Base-by-base conservation (phyloP, 2,888 invertebrate species). In the Petrolisthes cinctipes region DNA sequence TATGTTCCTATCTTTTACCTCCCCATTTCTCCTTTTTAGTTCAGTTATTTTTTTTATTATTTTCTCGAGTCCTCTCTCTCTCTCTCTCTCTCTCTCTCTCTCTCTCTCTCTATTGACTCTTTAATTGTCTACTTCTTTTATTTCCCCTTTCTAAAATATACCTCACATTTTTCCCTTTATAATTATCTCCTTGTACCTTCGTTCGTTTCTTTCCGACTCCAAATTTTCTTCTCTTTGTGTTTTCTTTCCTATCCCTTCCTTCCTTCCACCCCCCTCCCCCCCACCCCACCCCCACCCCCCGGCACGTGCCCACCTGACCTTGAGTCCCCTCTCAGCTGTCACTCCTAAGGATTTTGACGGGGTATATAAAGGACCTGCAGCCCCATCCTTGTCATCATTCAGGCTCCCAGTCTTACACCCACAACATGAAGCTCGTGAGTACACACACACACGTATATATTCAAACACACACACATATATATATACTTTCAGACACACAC, bases 351-450 rank as follows among this genome's bases (percentile, higher is more conserved):
- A 9, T 61, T 17, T 17, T 61, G 61, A 61, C 17, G 11, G 37
- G 17, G 11, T 61, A 61, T 61, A 61, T 61, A 61, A 61, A 61
- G 61, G 61, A 17, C 61, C 17, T 61, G 1, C 61, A 11, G 17
- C 9, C 61, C n/a, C 61, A 17, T 61, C 61, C 17, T 9, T 17
- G 17, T 17, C 61, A 61, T 61, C 61, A 61, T 17, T 1, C 61
- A 11, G 11, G 17, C 61, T 37, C 61, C 61, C 61, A 61, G 61
- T 17, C 61, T 61, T 17, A 61, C 61, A 61, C 61, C 9, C 61
- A 61, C 61, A 61, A 61, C 61, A 61, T 61, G 61, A 61, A 61
- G 61, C 61, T 61, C 61, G 61, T 61, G 61, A 61, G 61, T 61
- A 61, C 61, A 11, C 11, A 66, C 66, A 14, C 66, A 14, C 66